phyloP scores from a whole-genome alignment of 1,140 invertebrate species.

The Chironomus striatipennis region DNA sequence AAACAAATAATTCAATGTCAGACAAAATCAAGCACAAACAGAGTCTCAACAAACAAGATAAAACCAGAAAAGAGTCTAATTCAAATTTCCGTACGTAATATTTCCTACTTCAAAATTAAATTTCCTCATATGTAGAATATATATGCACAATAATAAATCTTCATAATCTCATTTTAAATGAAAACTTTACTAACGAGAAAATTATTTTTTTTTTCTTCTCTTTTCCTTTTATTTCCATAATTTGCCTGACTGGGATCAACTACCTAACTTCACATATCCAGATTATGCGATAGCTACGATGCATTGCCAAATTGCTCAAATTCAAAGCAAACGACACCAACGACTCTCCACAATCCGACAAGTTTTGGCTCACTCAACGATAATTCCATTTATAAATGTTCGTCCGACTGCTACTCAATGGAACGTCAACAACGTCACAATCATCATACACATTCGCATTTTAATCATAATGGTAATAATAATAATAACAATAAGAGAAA shows the following conservation, averaged over 20 bases:
- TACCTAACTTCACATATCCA: no score
- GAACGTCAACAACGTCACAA: slow-evolving; percentile 11
- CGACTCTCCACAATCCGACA: background rate
- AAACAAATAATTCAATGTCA: no score
- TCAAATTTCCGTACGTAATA: no score
- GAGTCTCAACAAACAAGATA: no score
- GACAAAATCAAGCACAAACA: no score
- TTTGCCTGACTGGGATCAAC: no score
- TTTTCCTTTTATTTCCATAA: background rate
- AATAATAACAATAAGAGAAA: slow-evolving; percentile 12
- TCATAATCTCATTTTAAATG: no score
- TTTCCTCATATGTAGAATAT: no score
- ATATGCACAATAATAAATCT: no score
- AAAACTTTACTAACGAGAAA: no score
- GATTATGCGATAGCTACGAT: slow-evolving; percentile 19
- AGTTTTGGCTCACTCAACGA: background rate
- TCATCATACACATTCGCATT: slow-evolving; percentile 17
- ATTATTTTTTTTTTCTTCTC: background rate
- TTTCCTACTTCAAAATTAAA: no score
- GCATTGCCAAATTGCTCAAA: slow-evolving; percentile 10
- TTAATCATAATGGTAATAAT: background rate
- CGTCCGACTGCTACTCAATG: slow-evolving; percentile 4
- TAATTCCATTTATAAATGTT: slow-evolving; percentile 10
- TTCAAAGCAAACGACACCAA: slow-evolving; percentile 15
- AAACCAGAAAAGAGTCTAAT: no score